Percentiles rank a stretch among this genome's conserved stretches.
These are phyloP conservation scores for Pterois miles DNA, from an alignment of 2,797 vertebrate species.

Conservation along the genomic window DNA sequence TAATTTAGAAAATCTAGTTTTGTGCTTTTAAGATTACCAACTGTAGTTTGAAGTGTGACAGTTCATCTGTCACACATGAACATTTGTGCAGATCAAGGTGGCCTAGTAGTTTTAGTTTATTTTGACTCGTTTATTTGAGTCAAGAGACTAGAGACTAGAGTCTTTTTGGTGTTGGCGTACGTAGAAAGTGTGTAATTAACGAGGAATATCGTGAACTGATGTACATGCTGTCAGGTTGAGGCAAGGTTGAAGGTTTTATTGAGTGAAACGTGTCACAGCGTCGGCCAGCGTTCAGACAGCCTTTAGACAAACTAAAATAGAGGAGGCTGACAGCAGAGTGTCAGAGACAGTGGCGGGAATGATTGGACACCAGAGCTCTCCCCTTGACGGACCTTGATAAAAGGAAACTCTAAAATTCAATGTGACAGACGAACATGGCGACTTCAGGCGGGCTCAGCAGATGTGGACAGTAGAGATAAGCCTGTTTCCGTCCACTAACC, in stretches of 20 bases:
- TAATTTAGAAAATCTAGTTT: too few species aligned
- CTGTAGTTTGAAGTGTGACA: too few species aligned
- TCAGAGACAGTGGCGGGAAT: slow-evolving; percentile 23
- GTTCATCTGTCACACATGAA: too few species aligned
- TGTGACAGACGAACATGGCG: slow-evolving; percentile 47
- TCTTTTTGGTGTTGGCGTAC: background rate
- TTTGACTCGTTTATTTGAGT: too few species aligned
- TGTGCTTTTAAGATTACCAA: too few species aligned
- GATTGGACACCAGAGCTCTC: slow-evolving; percentile 50
- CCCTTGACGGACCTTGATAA: slow-evolving; percentile 43
- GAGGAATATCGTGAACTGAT: background rate
- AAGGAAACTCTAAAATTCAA: slow-evolving; percentile 42
- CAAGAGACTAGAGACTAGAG: too few species aligned
- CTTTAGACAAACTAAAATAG: slow-evolving; percentile 25
- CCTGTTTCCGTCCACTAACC: slow-evolving; percentile 11
- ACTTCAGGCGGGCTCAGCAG: slow-evolving; percentile 21
- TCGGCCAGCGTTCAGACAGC: slow-evolving; percentile 24
- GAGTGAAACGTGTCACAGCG: slow-evolving; percentile 12
- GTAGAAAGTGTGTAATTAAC: background rate
- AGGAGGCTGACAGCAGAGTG: slow-evolving; percentile 28
- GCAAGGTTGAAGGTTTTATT: slow-evolving; percentile 24
- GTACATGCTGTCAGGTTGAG: background rate
- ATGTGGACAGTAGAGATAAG: slow-evolving; percentile 40
- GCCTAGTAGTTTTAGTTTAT: too few species aligned
- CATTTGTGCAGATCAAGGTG: too few species aligned